Evolutionary conservation across 2,888 invertebrate genomes (phyloP), one percentile per base, ranked within the genome.

Genomic region (Corythucha ciliata): DNA sequence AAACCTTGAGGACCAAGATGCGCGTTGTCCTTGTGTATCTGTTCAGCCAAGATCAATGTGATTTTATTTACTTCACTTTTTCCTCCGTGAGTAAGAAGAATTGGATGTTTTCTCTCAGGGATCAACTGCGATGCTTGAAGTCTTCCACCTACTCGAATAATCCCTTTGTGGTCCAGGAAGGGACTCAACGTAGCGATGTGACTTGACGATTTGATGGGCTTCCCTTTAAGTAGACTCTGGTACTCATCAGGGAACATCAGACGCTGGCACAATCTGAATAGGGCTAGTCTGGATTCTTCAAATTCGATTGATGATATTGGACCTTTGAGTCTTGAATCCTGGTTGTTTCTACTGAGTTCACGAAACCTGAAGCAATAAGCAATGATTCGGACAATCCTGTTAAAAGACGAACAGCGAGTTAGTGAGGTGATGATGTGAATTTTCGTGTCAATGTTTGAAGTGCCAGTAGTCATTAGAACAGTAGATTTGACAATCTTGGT

Each of bases 1-100:
- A 58, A 45, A 4, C 53, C 18, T 46, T 62, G 59, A 12, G 61
- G 52, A 6, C 59, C 57, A 6, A 57, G 55, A 34, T 56, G 58
- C 8, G 55, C 21, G 14, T 33, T 7, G 3, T 22, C 34, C 7
- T 21, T 18, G 40, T 63, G 59, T 10, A 52, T 25, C 10, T 37
- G 12, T 18, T 26, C 12, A 10, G 27, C 24, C 1, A 59, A 18
- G 27, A 53, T 18, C 2, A 18, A 8, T 12, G 21, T n/a, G n/a
- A n/a, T n/a, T n/a, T n/a, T n/a, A n/a, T n/a, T n/a, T n/a, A n/a
- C n/a, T n/a, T n/a, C n/a, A n/a, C n/a, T n/a, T n/a, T n/a, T n/a
- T n/a, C n/a, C n/a, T n/a, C n/a, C n/a, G n/a, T n/a, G n/a, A n/a
- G n/a, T n/a, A n/a, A n/a, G n/a, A n/a, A n/a, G n/a, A n/a, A n/a